Conservation (phyloP, 2,888 invertebrate genomes). For the Hymenopus coronatus region DNA sequence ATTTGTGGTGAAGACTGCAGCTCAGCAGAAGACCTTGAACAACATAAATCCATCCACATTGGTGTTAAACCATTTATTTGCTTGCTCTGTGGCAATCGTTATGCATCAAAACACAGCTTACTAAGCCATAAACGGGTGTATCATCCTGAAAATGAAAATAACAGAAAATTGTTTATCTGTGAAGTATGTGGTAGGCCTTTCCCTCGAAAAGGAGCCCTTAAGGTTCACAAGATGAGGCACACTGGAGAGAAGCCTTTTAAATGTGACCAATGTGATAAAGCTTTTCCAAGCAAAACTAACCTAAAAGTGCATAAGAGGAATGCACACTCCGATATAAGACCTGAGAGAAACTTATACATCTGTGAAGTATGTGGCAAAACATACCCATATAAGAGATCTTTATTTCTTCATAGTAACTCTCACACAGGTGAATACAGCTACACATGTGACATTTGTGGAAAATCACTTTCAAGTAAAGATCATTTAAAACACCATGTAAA, state of each 20-base stretch:
- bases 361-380: constrained; percentile 40
- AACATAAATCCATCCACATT: constrained; percentile 35
- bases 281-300: constrained; percentile 42
- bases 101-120: constrained; percentile 39
- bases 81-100: constrained; percentile 41
- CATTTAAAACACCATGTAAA: constrained; percentile 59
- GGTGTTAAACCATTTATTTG: constrained; percentile 37
- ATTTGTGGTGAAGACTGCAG: constrained; percentile 36
- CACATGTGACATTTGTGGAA: constrained; percentile 21
- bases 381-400: constrained; percentile 19
- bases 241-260: constrained; percentile 34
- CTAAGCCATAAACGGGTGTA: neutral
- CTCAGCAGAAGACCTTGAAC: constrained; percentile 37
- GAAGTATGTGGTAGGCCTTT: constrained; percentile 15
- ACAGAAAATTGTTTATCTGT: neutral
- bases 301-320: constrained; percentile 39
- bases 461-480: constrained; percentile 10
- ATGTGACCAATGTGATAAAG: constrained; percentile 41
- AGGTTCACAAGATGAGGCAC: constrained; percentile 7
- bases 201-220: neutral
- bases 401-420: constrained; percentile 12
- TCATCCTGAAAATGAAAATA: neutral
- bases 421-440: constrained; percentile 14
- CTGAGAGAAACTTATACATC: constrained; percentile 38
- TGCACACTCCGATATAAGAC: constrained; percentile 36